phyloP scores from a whole-genome alignment of 64 coral and sea anemone genomes.

The Acropora tenuis region DNA sequence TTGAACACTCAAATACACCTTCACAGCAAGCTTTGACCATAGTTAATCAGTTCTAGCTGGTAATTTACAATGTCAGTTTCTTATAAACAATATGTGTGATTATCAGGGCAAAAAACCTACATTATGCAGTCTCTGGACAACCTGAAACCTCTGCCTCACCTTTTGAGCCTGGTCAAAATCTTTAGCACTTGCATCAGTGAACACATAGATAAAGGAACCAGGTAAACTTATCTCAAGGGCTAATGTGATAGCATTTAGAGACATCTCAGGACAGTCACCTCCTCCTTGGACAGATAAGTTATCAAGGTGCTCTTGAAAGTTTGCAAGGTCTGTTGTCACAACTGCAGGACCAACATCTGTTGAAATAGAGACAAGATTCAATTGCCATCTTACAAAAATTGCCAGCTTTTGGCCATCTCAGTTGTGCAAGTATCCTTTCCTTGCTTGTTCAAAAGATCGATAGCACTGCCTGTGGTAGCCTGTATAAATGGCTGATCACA shows the following conservation, averaged over 20 bases:
- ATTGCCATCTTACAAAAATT: background rate
- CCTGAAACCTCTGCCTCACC: background rate
- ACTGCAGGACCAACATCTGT: slow-evolving; percentile 85
- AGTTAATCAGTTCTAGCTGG: too few species aligned
- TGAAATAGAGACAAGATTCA: slow-evolving; percentile 10
- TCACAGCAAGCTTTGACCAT: too few species aligned
- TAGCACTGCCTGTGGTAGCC: too few species aligned
- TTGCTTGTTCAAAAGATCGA: too few species aligned
- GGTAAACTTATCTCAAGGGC: slow-evolving; percentile 93
- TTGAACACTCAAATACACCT: too few species aligned
- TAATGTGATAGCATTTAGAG: slow-evolving; percentile 72
- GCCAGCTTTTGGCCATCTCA: too few species aligned
- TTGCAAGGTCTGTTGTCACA: slow-evolving; percentile 57
- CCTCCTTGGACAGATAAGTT: slow-evolving; percentile 81
- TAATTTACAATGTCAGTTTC: too few species aligned
- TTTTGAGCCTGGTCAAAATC: slow-evolving; percentile 70
- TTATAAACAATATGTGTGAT: too few species aligned
- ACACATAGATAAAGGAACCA: slow-evolving; percentile 93
- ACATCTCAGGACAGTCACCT: slow-evolving; percentile 96
- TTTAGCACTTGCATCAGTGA: slow-evolving; percentile 96
- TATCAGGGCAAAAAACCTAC: too few species aligned
- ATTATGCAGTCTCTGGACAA: too few species aligned
- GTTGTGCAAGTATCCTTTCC: too few species aligned
- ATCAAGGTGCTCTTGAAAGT: slow-evolving; percentile 71
- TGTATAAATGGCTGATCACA: too few species aligned